These are phyloP conservation scores for Ips typographus DNA, from an alignment of 1,140 invertebrate genomes.

Conservation along the genomic window DNA sequence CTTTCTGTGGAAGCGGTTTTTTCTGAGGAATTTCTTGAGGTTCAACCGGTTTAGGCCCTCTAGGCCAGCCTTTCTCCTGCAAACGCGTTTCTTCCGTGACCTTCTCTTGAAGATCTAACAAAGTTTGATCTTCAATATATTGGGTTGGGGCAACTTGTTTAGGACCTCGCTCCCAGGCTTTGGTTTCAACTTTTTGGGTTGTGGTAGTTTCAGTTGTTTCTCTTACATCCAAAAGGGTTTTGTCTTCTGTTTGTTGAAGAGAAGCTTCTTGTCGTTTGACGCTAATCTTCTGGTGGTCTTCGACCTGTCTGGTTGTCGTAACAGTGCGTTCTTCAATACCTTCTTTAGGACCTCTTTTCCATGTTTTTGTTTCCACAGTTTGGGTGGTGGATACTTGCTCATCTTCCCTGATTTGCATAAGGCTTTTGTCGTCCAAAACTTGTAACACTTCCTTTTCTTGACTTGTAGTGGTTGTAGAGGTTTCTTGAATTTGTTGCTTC, in stretches of 20 bases:
- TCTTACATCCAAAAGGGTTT: conserved; percentile 49
- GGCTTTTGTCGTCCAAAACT: conserved; percentile 45
- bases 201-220: conserved; percentile 48
- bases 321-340: conserved; percentile 7
- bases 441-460: background rate
- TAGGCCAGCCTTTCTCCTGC: conserved; percentile 32
- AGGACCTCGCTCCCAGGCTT: conserved; percentile 45
- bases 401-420: conserved; percentile 24
- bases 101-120: conserved; percentile 9
- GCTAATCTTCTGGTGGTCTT: conserved; percentile 1
- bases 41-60: conserved; percentile 25
- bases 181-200: conserved; percentile 49
- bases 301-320: conserved; percentile 12
- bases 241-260: conserved; percentile 53
- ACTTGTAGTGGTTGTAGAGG: background rate
- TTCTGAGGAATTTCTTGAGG: background rate
- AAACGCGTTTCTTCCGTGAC: conserved; percentile 14
- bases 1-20: conserved; percentile 14
- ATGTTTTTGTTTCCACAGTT: conserved; percentile 55
- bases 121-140: conserved; percentile 17
- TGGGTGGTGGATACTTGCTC: conserved; percentile 42
- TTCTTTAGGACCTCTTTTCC: conserved; percentile 13
- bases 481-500: conserved; percentile 18
- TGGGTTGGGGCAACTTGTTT: conserved; percentile 18
- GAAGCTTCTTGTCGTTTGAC: conserved; percentile 35